Percentiles rank a stretch among this genome's conserved stretches.
phyloP scores from a whole-genome alignment of 1,140 invertebrate genomes.

The Vanessa atalanta region DNA sequence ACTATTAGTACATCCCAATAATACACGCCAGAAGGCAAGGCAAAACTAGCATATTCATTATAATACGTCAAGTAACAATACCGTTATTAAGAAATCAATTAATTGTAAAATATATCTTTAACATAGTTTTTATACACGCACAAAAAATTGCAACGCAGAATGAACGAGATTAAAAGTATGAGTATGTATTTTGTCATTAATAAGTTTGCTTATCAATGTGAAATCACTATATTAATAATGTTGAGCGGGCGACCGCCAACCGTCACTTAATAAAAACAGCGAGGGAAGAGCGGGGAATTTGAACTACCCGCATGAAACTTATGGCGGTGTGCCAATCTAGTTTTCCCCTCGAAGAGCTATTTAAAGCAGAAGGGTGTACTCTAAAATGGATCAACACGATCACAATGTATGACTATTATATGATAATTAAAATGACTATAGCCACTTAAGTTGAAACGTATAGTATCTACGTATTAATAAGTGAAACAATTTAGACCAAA shows the following conservation, averaged over 20 bases:
- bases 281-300: conserved; percentile 42
- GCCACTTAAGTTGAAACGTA: conserved; percentile 20
- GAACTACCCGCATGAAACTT: conserved; percentile 68
- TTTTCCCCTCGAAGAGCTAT: conserved; percentile 57
- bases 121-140: background rate
- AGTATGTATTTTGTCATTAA: conserved; percentile 20
- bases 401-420: conserved; percentile 27
- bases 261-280: conserved; percentile 53
- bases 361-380: conserved; percentile 60
- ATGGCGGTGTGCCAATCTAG: conserved; percentile 67
- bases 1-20: too few species aligned
- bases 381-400: conserved; percentile 53
- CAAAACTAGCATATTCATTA: background rate
- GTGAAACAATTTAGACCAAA: background rate
- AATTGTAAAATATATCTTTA: conserved; percentile 13
- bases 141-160: background rate
- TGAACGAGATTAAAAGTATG: conserved; percentile 6
- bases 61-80: background rate
- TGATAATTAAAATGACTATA: conserved; percentile 25
- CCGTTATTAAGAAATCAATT: conserved; percentile 1
- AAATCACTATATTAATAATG: conserved; percentile 69
- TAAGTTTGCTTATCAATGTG: conserved; percentile 48
- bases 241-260: conserved; percentile 48
- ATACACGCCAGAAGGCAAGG: too few species aligned
- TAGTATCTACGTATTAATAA: background rate